These are phyloP conservation scores for Drosophila acutilabella DNA, from an alignment of 2,888 invertebrate species.

Conservation along the genomic window DNA sequence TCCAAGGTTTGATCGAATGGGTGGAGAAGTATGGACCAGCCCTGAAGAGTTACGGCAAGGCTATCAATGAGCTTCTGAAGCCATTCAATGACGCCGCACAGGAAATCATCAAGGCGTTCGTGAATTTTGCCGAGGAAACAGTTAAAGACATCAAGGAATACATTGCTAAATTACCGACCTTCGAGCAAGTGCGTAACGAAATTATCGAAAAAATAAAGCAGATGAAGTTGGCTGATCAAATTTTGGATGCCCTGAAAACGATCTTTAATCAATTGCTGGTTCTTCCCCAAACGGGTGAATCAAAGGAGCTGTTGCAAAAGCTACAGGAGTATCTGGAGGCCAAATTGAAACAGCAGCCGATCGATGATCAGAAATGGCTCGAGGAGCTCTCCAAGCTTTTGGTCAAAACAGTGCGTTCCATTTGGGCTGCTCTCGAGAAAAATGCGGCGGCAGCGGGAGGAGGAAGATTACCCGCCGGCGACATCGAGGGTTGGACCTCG, in stretches of 20 bases:
- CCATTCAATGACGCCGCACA: slow-evolving; percentile 82
- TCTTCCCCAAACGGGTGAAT: slow-evolving; percentile 88
- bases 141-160: slow-evolving; percentile 84
- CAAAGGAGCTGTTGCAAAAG: slow-evolving; percentile 87
- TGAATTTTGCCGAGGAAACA: slow-evolving; percentile 70
- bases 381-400: slow-evolving; percentile 88
- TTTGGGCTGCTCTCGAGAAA: slow-evolving; percentile 56
- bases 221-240: slow-evolving; percentile 87
- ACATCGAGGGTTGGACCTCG: slow-evolving; percentile 48
- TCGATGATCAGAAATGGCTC: slow-evolving; percentile 88
- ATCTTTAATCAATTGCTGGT: slow-evolving; percentile 86
- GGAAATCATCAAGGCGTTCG: slow-evolving; percentile 85
- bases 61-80: slow-evolving; percentile 83
- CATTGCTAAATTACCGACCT: slow-evolving; percentile 86
- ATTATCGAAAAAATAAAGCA: slow-evolving; percentile 77
- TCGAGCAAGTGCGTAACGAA: slow-evolving; percentile 69
- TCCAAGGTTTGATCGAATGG: slow-evolving; percentile 61
- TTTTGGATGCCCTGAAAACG: slow-evolving; percentile 86
- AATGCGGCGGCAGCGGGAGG: slow-evolving; percentile 33
- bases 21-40: slow-evolving; percentile 81
- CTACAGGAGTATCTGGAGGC: slow-evolving; percentile 88
- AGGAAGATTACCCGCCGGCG: slow-evolving; percentile 8
- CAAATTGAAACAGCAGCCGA: slow-evolving; percentile 87
- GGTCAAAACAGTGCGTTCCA: slow-evolving; percentile 87
- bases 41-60: slow-evolving; percentile 83